Evolutionary conservation across 2,113 vertebrate genomes (phyloP).

Genomic region (Pholis gunnellus): DNA sequence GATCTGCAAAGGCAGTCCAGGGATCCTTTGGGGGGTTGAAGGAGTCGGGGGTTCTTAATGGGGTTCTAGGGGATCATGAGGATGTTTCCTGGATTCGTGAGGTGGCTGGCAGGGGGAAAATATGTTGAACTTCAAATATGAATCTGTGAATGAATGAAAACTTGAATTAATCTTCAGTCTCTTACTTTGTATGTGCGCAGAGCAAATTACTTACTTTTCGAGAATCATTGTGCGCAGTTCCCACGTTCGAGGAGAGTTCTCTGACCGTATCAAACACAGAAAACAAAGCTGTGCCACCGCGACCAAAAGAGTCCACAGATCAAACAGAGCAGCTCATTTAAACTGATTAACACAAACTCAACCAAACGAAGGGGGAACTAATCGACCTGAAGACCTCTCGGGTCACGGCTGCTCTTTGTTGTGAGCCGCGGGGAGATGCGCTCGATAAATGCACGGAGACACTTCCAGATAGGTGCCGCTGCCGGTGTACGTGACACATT

Average conservation of each 20-base stretch:
- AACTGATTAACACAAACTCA: conserved; percentile 25
- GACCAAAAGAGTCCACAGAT: conserved; percentile 13
- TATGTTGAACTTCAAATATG: background rate
- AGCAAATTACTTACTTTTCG: background rate
- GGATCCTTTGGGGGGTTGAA: background rate
- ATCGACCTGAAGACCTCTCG: conserved; percentile 39
- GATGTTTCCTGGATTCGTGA: background rate
- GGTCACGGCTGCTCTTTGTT: conserved; percentile 30
- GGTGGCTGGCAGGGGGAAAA: background rate
- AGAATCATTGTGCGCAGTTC: background rate
- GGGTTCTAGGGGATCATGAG: background rate
- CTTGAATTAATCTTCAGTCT: too few species aligned
- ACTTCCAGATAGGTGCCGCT: background rate
- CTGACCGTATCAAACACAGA: background rate
- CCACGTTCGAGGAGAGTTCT: background rate
- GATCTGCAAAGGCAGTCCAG: too few species aligned
- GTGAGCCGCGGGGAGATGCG: conserved; percentile 22
- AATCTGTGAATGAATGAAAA: background rate
- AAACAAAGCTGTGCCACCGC: background rate
- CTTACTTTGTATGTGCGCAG: background rate
- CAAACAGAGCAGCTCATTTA: conserved; percentile 17
- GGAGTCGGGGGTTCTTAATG: background rate
- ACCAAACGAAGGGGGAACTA: conserved; percentile 14
- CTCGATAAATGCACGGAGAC: conserved; percentile 4
- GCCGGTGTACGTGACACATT: conserved; percentile 8